Conservation (phyloP, 1,140 invertebrate genomes). For the Apis dorsata region DNA sequence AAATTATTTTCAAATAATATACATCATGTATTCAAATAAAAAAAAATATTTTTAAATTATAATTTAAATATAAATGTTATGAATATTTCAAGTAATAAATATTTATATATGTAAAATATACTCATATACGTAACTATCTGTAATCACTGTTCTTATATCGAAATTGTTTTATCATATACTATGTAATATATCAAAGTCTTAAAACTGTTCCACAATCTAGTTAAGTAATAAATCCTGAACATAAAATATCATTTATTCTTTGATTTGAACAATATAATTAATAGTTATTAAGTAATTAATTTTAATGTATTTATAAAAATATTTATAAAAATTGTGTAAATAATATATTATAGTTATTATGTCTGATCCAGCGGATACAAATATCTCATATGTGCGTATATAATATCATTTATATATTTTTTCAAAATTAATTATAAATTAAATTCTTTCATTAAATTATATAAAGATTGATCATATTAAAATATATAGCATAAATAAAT, state of each 20-base stretch:
- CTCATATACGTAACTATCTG: background rate
- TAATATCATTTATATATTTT: too few species aligned
- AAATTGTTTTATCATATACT: background rate
- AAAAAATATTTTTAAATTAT: too few species aligned
- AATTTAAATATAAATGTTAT: too few species aligned
- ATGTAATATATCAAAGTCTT: background rate
- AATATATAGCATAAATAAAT: background rate
- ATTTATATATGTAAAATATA: too few species aligned
- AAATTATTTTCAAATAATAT: too few species aligned
- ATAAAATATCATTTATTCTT: background rate
- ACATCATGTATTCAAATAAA: too few species aligned
- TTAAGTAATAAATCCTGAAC: background rate
- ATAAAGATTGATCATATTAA: background rate
- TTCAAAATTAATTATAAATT: background rate
- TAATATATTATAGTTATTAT: conserved; percentile 3
- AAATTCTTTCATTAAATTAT: background rate
- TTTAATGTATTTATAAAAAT: too few species aligned
- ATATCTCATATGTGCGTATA: background rate
- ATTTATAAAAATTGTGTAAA: background rate
- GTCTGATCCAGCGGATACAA: background rate
- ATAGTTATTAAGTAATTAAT: conserved; percentile 4
- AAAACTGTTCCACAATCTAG: background rate
- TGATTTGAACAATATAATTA: background rate
- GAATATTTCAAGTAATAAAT: too few species aligned
- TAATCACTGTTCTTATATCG: background rate